Percentiles rank a stretch among this genome's conserved stretches.
Conservation (phyloP, 2,113 vertebrate species). For the Onychostoma macrolepis region DNA sequence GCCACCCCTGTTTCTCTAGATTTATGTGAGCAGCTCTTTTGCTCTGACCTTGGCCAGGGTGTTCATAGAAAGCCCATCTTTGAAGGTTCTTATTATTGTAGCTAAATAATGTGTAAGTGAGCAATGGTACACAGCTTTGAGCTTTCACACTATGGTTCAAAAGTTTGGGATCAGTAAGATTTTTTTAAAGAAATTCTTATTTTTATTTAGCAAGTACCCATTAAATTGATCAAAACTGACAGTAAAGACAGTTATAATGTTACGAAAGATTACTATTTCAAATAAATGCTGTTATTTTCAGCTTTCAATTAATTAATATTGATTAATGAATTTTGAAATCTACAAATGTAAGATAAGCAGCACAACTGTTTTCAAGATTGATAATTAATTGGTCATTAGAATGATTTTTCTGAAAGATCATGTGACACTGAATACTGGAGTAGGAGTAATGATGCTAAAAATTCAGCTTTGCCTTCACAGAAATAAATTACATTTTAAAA, state of each 20-base stretch:
- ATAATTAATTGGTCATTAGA: background rate
- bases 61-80: conserved; percentile 42
- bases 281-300: background rate
- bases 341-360: background rate
- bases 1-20: conserved; percentile 53
- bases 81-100: conserved; percentile 21
- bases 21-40: conserved; percentile 59
- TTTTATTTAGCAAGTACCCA: background rate
- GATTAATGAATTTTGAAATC: background rate
- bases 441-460: too few species aligned
- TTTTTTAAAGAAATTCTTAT: background rate
- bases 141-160: background rate
- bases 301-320: background rate
- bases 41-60: conserved; percentile 63
- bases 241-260: background rate
- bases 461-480: too few species aligned
- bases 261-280: background rate
- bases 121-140: background rate
- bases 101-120: background rate
- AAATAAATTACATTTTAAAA: too few species aligned
- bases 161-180: background rate
- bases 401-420: background rate
- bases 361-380: background rate
- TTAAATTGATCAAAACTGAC: background rate
- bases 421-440: background rate